Percentiles rank a stretch among this genome's conserved stretches.
phyloP scores from a whole-genome alignment of 2,113 vertebrate genomes.

The Corythornis cristatus region DNA sequence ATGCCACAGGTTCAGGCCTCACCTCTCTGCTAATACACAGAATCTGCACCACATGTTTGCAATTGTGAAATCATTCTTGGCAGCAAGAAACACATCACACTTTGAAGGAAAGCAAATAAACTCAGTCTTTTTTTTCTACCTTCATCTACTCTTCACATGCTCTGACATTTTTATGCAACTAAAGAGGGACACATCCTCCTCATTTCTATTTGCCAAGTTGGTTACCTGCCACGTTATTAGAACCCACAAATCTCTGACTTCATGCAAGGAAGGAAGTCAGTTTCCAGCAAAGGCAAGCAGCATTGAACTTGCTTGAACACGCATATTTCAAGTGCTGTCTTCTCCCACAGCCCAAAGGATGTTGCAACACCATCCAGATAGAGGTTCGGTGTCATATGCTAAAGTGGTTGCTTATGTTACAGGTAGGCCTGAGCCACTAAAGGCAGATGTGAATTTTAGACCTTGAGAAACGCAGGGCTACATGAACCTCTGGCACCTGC shows the following conservation, averaged over 20 bases:
- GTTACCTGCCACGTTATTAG: background rate
- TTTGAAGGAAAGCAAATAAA: background rate
- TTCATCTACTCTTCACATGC: background rate
- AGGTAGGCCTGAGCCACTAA: background rate
- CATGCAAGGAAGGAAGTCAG: background rate
- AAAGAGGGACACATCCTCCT: background rate
- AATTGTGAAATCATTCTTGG: background rate
- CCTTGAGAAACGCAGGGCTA: background rate
- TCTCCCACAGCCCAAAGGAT: background rate
- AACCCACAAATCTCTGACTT: background rate
- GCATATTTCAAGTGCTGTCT: background rate
- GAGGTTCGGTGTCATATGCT: background rate
- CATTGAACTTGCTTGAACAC: background rate
- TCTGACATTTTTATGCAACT: background rate
- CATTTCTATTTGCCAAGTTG: background rate
- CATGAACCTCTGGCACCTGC: background rate
- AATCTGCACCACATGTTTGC: background rate
- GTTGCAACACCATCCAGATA: background rate
- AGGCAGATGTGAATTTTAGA: background rate
- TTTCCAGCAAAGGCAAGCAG: background rate
- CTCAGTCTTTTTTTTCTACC: background rate
- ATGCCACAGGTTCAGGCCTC: background rate
- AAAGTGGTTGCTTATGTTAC: accelerated
- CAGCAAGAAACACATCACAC: background rate
- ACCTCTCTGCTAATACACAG: background rate